Base-by-base conservation (phyloP, 2,797 vertebrate species). In the Protosalanx chinensis region DNA sequence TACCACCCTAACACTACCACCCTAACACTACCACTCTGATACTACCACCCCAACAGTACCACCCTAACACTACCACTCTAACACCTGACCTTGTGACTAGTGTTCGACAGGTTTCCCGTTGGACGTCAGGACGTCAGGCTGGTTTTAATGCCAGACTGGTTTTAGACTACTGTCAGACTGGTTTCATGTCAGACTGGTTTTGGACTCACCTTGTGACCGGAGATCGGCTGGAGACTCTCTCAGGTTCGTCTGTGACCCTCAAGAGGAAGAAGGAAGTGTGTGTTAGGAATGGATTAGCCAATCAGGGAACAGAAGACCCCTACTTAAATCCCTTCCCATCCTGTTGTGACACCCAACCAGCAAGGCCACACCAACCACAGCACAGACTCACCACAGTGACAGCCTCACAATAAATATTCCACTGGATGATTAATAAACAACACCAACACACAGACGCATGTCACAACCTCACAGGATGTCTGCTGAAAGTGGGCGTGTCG, bases 161-260 rank as follows among this genome's bases (percentile, higher is more conserved):
- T 35, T 27, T 27, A 27, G 23, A 27, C 23, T 35, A 35, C 33
- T 35, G 33, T 35, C 33, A 35, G 33, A 35, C 33, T 35, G 33
- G 33, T 35, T 35, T 35, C 3, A 35, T 35, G 33, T 35, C 46
- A 49, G 46, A 6, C 8, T 15, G 15, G 5, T 15, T 10, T 15
- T 49, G 8, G 41, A 57, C 94, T 91, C 83, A 97, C 96, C 96
- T 94, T 98, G 96, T 92, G 96, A 97, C 92, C 96, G 95, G 92
- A 98, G 96, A 92, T 98, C 96, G 94, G 95, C 94, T 53, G 51
- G 51, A 87, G 95, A 96, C 92, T 98, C 96, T 93, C 96, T 96
- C 96, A 97, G 95, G 93, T 98, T 98, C 94, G 95, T 98, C 94
- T 98, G 96, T 75, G 96, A 97, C 95, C 96, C 96, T 97, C 90